Base-by-base conservation (phyloP, 2,888 invertebrate species). In the Halictus ligatus region DNA sequence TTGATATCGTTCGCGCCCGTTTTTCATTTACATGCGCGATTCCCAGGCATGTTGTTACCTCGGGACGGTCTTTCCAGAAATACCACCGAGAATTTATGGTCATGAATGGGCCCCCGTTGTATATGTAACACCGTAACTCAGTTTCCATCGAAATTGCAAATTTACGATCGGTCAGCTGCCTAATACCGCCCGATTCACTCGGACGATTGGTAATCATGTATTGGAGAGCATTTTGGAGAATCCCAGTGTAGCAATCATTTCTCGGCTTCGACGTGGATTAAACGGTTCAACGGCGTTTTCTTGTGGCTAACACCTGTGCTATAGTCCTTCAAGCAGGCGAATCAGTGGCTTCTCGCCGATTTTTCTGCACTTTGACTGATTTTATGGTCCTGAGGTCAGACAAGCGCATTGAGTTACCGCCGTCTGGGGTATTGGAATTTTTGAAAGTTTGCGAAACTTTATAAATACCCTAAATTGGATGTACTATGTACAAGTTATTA, bases 1-100 rank as follows among this genome's bases (percentile, higher is more conserved):
- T 80, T 54, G 69, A 78, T 80, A 80, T 71, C 29, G 48, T 75
- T 83, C 78, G 76, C 69, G 54, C 73, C 58, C 77, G 79, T 81
- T 81, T 75, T 48, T 50, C 64, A 75, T 75, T 80, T 75, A 77
- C 80, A 69, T 69, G 64, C 46, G 15, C 50, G 50, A 69, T 58
- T 84, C 40, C 54, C 10, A n/a, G 12, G 50, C 64, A 40, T 69
- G 82, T 67, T 67, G 76, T 84, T 64, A 83, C 50, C 67, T 18
- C 35, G 35, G 6, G 21, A 29, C 46, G 69, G 18, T 15, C 29
- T 74, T 58, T 50, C 71, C 29, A 15, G 12, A 58, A 29, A 10
- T 71, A 29, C 29, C 15, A 43, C 54, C 74, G 60, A 35, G 72
- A 54, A 60, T 54, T 50, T 58, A 67, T 13, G 15, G 13, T 21